Conservation (phyloP, 2,797 vertebrate species). For the Microhierax caerulescens region DNA sequence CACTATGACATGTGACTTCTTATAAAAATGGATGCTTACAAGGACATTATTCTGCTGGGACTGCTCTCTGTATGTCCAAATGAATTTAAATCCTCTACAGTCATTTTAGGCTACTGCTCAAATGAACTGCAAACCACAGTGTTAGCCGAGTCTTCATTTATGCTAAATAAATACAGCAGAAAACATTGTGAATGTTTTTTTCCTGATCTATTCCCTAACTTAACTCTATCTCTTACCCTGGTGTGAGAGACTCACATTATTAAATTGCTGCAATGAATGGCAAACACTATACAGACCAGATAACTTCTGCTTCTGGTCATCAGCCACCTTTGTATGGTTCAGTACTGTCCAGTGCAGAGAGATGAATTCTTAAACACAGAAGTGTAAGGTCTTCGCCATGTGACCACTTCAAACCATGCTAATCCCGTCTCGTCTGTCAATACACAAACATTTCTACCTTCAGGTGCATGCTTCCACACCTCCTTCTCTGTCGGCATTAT, state of each 20-base stretch:
- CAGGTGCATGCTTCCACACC: background rate
- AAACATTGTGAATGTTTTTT: background rate
- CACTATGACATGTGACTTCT: background rate
- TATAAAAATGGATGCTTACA: background rate
- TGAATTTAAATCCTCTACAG: constrained; percentile 1
- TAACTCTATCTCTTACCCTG: background rate
- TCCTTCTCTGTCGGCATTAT: background rate
- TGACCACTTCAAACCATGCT: background rate
- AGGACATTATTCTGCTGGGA: background rate
- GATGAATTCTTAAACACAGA: background rate
- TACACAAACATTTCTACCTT: background rate
- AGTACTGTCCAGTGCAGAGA: background rate
- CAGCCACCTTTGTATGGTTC: background rate
- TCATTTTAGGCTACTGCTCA: background rate
- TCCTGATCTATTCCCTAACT: background rate
- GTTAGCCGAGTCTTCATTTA: background rate
- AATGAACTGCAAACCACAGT: background rate
- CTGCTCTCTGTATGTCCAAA: background rate
- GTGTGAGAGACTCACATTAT: background rate
- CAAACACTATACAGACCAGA: background rate
- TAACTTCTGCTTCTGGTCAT: background rate
- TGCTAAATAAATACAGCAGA: background rate
- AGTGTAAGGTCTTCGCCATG: background rate
- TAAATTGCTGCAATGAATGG: background rate
- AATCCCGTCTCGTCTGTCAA: background rate